Evolutionary conservation across 2,888 invertebrate genomes (phyloP).

Genomic region (Apamea anceps): DNA sequence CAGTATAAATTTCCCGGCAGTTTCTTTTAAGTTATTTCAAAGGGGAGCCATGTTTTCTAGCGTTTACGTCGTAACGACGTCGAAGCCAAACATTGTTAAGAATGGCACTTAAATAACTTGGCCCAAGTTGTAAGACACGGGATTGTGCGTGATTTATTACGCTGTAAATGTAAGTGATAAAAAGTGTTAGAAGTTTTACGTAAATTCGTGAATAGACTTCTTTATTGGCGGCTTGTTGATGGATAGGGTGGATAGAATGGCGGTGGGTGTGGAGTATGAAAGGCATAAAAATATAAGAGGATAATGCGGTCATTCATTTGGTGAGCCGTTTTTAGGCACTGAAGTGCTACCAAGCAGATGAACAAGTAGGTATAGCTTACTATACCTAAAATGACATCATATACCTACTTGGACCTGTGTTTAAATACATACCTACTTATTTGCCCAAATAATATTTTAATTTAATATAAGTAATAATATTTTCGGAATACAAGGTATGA

Average conservation of each 20-base stretch:
- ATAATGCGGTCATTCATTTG: conserved; percentile 38
- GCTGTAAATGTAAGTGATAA: conserved; percentile 60
- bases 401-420: background rate
- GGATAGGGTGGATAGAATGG: conserved; percentile 41
- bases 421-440: background rate
- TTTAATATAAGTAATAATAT: background rate
- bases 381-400: background rate
- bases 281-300: conserved; percentile 42
- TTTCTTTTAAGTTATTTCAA: conserved; percentile 75
- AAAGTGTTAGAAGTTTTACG: conserved; percentile 58
- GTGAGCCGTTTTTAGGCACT: background rate
- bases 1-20: conserved; percentile 67
- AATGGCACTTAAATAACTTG: conserved; percentile 75
- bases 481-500: background rate
- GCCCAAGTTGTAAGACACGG: conserved; percentile 60
- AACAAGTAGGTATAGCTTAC: background rate
- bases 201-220: conserved; percentile 58
- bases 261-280: conserved; percentile 17
- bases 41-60: conserved; percentile 76
- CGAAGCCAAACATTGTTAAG: conserved; percentile 81
- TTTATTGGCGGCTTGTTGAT: conserved; percentile 55
- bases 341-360: background rate
- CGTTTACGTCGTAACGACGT: conserved; percentile 77
- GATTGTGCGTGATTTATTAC: conserved; percentile 55
- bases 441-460: background rate